Evolutionary conservation across 64 coral and sea anemone species (phyloP), one percentile per base, ranked within the genome.

Genomic region (Porites lutea): DNA sequence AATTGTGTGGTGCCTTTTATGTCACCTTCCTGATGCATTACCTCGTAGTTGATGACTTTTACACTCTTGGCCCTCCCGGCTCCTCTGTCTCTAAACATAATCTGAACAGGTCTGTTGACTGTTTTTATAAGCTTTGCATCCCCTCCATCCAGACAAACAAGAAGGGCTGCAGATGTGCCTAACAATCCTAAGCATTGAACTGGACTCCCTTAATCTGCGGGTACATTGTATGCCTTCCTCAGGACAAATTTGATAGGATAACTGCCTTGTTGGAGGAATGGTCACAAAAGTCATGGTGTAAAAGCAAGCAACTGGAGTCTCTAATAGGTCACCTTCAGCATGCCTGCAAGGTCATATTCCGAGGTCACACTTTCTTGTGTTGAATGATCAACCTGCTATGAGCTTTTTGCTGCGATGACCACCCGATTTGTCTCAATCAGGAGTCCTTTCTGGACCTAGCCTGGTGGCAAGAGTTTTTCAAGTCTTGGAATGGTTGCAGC

Each of bases 261-360:
- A 55, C 53, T 55, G 53, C 53, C 10, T 55, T 55, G 53, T 11
- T 94, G 16, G 52, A 4, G 4, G 2, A 74, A 2, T 83, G 85
- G 92, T 88, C 75, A n/a, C 19, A 64, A 8, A 76, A 66, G 14
- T 60, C 63, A 9, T 81, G 49, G 15, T 84, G 86, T 59, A 74
- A 20, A 27, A 5, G 53, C 5, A 55, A 55, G 10, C 5, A 55
- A 55, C 10, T 55, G 53, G 53, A 55, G 53, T 55, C 53, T 55
- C 44, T 88, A 43, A 82, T 92, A 4, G 79, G 79, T 65, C 55
- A 77, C 13, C 61, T 90, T 15, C 76, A 90, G 20, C 88, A 90
- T 18, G 88, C 77, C 6, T 79, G 61, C 72, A 90, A 90, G 50
- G 74, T 90, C 21, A 74, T 52, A 21, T 19, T 27, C 53, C 53